phyloP scores from a whole-genome alignment of 2,113 vertebrate genomes.

The Gymnobelideus leadbeateri region DNA sequence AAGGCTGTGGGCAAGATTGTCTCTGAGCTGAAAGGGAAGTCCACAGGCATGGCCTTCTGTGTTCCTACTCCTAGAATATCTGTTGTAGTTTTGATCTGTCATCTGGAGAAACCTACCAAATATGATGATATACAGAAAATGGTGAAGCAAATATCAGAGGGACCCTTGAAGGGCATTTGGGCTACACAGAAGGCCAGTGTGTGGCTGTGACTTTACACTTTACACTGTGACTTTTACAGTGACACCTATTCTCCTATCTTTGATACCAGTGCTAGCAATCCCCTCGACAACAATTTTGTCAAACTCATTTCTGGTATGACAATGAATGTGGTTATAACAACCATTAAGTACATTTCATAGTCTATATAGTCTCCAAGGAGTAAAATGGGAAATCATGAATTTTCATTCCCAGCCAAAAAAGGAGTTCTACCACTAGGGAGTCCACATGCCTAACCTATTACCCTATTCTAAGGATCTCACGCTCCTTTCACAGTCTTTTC shows the following conservation, averaged over 20 bases:
- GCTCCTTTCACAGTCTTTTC: not conserved
- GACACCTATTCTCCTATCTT: not conserved
- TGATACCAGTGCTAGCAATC: not conserved
- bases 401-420: not conserved
- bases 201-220: too few species aligned
- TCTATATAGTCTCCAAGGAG: not conserved
- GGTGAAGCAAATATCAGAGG: not conserved
- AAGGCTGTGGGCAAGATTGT: not conserved
- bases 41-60: not conserved
- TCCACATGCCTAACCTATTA: not conserved
- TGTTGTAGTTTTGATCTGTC: not conserved
- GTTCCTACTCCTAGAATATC: not conserved
- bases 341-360: not conserved
- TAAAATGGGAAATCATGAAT: not conserved
- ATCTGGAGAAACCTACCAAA: not conserved
- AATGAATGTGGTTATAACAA: not conserved
- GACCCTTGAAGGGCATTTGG: not conserved
- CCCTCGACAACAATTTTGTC: not conserved
- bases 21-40: not conserved
- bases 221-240: not conserved
- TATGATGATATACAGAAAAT: not conserved
- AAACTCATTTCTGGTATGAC: not conserved
- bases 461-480: not conserved
- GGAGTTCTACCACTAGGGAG: too few species aligned
- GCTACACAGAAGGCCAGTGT: not conserved